A percentile compares a stretch with the other conserved stretches of the same genome.
phyloP scores from a whole-genome alignment of 2,797 vertebrate genomes.

The Diceros bicornis region DNA sequence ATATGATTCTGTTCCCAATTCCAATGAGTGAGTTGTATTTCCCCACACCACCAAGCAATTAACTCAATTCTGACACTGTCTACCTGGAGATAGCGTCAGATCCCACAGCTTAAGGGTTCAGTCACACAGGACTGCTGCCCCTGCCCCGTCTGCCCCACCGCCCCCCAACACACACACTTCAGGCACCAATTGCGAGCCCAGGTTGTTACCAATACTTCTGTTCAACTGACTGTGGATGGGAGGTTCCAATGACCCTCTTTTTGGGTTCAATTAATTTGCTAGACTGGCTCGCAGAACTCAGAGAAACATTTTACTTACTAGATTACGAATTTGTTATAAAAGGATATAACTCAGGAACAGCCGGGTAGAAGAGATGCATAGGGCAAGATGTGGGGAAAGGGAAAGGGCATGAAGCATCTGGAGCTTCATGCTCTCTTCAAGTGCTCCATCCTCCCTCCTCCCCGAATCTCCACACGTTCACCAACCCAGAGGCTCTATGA shows the following conservation, averaged over 20 bases:
- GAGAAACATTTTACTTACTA: conserved; percentile 6
- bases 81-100: not conserved
- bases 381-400: not conserved
- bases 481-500: not conserved
- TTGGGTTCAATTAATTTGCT: not conserved
- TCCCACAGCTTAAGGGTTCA: not conserved
- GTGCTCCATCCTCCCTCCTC: not conserved
- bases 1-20: not conserved
- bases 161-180: not conserved
- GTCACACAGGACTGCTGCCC: not conserved
- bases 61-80: not conserved
- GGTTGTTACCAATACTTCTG: not conserved
- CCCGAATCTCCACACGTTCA: not conserved
- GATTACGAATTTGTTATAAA: not conserved
- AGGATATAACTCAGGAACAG: not conserved
- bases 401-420: not conserved
- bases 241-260: not conserved
- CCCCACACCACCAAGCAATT: not conserved
- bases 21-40: not conserved
- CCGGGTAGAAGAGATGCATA: not conserved
- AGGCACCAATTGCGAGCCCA: not conserved
- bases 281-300: not conserved
- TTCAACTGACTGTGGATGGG: not conserved
- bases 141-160: too few species aligned
- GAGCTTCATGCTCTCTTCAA: not conserved